Evolutionary conservation across 2,797 vertebrate species (phyloP).

Genomic region (Rhodeus uyekii): DNA sequence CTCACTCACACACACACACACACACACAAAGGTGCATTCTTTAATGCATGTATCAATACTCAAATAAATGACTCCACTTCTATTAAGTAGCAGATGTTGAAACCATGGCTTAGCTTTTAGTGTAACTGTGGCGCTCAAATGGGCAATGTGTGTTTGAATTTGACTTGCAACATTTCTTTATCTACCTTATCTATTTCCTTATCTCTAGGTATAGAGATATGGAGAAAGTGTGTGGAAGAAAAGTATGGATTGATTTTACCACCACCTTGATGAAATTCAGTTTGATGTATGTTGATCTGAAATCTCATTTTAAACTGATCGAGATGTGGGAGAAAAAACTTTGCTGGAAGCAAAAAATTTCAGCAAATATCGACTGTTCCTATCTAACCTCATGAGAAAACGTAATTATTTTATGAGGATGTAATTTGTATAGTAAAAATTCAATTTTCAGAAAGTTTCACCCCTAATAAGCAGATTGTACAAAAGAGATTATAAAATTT

Average conservation of each 20-base stretch:
- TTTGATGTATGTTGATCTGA: not conserved
- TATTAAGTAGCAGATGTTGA: not conserved
- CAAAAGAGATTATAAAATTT: not conserved
- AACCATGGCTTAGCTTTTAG: not conserved
- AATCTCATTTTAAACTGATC: not conserved
- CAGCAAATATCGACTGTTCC: not conserved
- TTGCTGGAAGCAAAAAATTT: not conserved
- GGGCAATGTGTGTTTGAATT: not conserved
- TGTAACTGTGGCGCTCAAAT: not conserved
- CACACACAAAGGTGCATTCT: not conserved
- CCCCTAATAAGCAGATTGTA: not conserved
- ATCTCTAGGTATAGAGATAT: not conserved
- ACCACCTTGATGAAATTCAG: not conserved
- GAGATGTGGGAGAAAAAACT: not conserved
- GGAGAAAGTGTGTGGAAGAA: not conserved
- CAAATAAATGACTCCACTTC: not conserved
- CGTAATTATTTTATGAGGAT: not conserved
- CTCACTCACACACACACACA: not conserved
- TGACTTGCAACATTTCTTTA: not conserved
- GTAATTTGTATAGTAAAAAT: not conserved
- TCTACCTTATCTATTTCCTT: no score
- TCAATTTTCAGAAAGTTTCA: not conserved
- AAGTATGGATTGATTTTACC: not conserved
- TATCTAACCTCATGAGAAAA: not conserved
- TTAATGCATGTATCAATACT: not conserved